A percentile compares a stretch with the other conserved stretches of the same genome.
Conservation (phyloP, 1,140 invertebrate genomes). For the Megalonaias nervosa region DNA sequence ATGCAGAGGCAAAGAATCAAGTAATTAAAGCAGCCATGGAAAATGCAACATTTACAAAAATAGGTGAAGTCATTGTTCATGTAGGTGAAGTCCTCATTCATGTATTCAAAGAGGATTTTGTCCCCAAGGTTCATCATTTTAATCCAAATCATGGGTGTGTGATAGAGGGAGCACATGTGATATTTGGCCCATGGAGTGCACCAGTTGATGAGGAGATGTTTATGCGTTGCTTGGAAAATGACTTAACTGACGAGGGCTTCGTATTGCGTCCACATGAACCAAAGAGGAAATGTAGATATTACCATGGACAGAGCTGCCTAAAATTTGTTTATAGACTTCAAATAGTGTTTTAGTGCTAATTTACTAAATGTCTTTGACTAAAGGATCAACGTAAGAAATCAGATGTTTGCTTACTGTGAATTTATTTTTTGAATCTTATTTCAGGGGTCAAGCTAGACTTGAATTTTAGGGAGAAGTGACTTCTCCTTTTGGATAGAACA, state of each 20-base stretch:
- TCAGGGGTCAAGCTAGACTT: too few species aligned
- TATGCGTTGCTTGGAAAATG: constrained; percentile 60
- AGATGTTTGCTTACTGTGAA: too few species aligned
- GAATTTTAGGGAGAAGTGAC: too few species aligned
- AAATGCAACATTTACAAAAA: constrained; percentile 51
- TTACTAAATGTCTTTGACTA: too few species aligned
- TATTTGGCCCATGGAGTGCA: constrained; percentile 59
- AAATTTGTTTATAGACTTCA: constrained; percentile 60
- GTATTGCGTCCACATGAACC: constrained; percentile 59
- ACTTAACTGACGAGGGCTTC: constrained; percentile 63
- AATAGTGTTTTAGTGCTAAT: constrained; percentile 46
- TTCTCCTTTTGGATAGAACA: too few species aligned
- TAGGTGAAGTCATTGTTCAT: constrained; percentile 52
- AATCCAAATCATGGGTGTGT: constrained; percentile 64
- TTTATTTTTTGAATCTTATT: too few species aligned
- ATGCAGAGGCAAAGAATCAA: constrained; percentile 49
- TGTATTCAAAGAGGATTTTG: constrained; percentile 60
- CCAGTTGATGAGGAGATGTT: constrained; percentile 62
- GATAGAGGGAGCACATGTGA: constrained; percentile 57
- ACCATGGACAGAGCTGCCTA: constrained; percentile 65
- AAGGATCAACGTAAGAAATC: too few species aligned
- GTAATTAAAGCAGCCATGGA: constrained; percentile 57
- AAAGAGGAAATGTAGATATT: constrained; percentile 64
- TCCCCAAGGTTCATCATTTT: constrained; percentile 54
- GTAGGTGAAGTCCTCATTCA: constrained; percentile 61